Percentiles rank a stretch among this genome's conserved stretches.
Evolutionary conservation across 2,113 vertebrate genomes (phyloP).

Genomic region (Hemibagrus wyckioides): DNA sequence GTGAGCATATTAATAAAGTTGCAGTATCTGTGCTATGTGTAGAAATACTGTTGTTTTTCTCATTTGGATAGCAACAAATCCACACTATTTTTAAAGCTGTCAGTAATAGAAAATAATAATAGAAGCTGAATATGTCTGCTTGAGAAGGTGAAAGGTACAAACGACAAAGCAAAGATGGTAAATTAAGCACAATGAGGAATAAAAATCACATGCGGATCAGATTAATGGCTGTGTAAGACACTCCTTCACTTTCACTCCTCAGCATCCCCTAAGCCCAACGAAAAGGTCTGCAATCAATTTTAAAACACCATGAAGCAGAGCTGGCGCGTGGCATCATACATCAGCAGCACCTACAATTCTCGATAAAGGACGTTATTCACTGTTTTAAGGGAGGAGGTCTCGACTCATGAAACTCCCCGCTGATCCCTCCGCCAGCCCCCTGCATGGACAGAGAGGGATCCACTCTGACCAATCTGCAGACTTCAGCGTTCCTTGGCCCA

Average conservation of each 20-base stretch:
- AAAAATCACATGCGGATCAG: conserved; percentile 20
- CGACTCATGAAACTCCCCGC: conserved; percentile 49
- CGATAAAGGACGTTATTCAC: conserved; percentile 30
- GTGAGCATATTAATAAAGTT: not conserved
- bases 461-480: conserved; percentile 53
- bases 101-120: not conserved
- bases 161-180: conserved; percentile 14
- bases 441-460: conserved; percentile 28
- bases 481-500: conserved; percentile 39
- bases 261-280: not conserved
- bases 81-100: not conserved
- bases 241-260: conserved; percentile 30
- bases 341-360: conserved; percentile 50
- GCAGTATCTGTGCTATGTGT: not conserved
- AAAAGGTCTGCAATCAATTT: conserved; percentile 47
- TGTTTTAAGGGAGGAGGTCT: conserved; percentile 40
- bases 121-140: not conserved
- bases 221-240: conserved; percentile 17
- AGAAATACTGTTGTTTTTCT: not conserved
- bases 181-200: conserved; percentile 19
- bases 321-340: conserved; percentile 46
- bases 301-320: conserved; percentile 35
- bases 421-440: conserved; percentile 36
- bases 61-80: not conserved
- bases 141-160: conserved; percentile 4